phyloP scores from a whole-genome alignment of 2,113 vertebrate species.

The Malaclemys terrapin region DNA sequence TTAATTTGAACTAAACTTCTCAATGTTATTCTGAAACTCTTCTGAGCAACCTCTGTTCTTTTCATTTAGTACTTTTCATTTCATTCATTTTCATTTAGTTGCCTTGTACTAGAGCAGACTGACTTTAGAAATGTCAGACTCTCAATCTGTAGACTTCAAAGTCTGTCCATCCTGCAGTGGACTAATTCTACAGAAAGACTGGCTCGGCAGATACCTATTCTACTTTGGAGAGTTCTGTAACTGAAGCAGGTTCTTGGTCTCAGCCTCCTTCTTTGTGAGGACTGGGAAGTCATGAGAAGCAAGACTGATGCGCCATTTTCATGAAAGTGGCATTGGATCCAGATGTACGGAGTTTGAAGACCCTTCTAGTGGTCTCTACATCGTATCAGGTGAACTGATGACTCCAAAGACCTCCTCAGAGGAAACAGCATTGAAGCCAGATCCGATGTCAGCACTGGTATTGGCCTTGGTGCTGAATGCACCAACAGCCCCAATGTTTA shows the following conservation, averaged over 20 bases:
- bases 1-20: not conserved
- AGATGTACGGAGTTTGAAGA: not conserved
- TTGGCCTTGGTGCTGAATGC: not conserved
- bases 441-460: not conserved
- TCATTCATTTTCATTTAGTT: too few species aligned
- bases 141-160: not conserved
- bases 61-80: not conserved
- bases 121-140: not conserved
- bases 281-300: not conserved
- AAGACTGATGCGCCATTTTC: not conserved
- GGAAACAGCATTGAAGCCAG: not conserved
- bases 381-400: not conserved
- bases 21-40: not conserved
- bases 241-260: not conserved
- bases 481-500: not conserved
- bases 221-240: not conserved
- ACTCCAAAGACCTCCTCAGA: not conserved
- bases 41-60: not conserved
- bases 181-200: not conserved
- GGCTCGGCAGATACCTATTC: not conserved
- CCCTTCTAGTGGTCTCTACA: not conserved
- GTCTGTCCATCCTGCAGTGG: not conserved
- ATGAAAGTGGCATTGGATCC: not conserved
- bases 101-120: too few species aligned
- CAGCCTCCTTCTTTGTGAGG: not conserved